A percentile compares a stretch with the other conserved stretches of the same genome.
Conservation (phyloP, 2,888 invertebrate genomes). For the Caenorhabditis sp. region DNA sequence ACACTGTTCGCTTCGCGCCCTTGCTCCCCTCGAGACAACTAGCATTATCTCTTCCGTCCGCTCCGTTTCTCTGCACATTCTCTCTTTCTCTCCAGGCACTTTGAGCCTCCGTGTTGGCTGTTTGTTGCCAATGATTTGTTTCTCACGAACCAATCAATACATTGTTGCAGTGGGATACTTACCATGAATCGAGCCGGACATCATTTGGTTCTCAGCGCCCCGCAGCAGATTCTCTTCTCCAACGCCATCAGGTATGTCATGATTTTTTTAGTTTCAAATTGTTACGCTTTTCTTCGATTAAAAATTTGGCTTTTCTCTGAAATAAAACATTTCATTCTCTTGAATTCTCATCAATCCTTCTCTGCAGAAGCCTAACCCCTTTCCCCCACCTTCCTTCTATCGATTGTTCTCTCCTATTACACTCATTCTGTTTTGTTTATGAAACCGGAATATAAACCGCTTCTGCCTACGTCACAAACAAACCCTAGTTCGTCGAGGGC, state of each 20-base stretch:
- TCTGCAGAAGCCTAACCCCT: too few species aligned
- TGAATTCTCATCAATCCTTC: too few species aligned
- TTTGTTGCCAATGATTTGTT: conserved; percentile 9
- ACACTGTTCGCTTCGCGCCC: not conserved
- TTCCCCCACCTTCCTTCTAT: not conserved
- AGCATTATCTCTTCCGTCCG: conserved; percentile 5
- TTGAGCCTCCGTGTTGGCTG: not conserved
- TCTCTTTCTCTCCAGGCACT: conserved; percentile 6
- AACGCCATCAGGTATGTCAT: conserved; percentile 39
- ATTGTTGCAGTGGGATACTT: not conserved
- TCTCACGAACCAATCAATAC: not conserved
- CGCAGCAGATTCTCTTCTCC: conserved; percentile 19
- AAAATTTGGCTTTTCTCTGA: too few species aligned
- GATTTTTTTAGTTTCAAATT: not conserved
- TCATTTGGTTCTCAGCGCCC: conserved; percentile 13
- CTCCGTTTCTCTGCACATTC: conserved; percentile 2
- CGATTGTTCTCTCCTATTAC: not conserved
- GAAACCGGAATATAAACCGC: conserved; percentile 9
- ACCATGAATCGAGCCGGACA: conserved; percentile 51
- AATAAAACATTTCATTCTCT: too few species aligned
- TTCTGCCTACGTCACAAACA: conserved; percentile 15
- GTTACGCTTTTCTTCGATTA: not conserved
- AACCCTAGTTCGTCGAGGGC: conserved; percentile 11
- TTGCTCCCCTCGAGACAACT: not conserved
- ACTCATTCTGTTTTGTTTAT: conserved; percentile 12